Evolutionary conservation across 2,113 vertebrate species (phyloP), one percentile per base, ranked within the genome.

Genomic region (Takifugu bimaculatus): DNA sequence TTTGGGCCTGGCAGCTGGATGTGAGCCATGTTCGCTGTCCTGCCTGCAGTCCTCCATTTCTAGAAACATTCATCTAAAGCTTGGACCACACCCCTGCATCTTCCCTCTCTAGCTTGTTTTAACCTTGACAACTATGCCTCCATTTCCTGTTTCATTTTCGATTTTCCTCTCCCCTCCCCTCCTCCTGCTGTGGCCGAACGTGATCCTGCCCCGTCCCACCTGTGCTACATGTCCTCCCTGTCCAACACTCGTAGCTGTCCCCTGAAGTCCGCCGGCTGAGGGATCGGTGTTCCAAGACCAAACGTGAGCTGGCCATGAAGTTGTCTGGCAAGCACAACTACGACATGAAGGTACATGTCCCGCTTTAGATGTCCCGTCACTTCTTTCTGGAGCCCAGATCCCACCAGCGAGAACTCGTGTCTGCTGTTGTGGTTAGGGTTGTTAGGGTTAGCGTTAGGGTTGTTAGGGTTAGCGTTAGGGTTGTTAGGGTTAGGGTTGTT

Each of bases 261-360:
- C 94, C 94, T 85, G 95, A 97, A 75, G 92, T 95, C 79, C 88
- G 83, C 72, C 93, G 93, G 79, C 92, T 96, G 90, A 94, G 93
- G 92, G 95, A 98, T 54, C 91, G 91, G 67, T 96, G 92, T 83
- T 87, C 91, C 92, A 90, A 91, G 92, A 95, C 94, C 92, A 96
- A 94, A 87, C 90, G 92, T 66, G 94, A 95, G 48, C 82, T 96
- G 89, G 92, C 93, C 80, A 87, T 92, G 71, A 92, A 88, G 92
- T 93, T 94, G 81, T 93, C 94, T 90, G 93, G 91, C 85, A 96
- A 92, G 83, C 91, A 92, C 85, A 92, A 92, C 87, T 93, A 90
- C 87, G 93, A 95, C 83, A 91, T 88, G 76, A 97, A 98, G 96
- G 94, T 97, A 97, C 83, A 78, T 29, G 45, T 51, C 48, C 49